These are phyloP conservation scores for Forbesichthys agassizii DNA, from an alignment of 2,113 vertebrate species.

Conservation along the genomic window DNA sequence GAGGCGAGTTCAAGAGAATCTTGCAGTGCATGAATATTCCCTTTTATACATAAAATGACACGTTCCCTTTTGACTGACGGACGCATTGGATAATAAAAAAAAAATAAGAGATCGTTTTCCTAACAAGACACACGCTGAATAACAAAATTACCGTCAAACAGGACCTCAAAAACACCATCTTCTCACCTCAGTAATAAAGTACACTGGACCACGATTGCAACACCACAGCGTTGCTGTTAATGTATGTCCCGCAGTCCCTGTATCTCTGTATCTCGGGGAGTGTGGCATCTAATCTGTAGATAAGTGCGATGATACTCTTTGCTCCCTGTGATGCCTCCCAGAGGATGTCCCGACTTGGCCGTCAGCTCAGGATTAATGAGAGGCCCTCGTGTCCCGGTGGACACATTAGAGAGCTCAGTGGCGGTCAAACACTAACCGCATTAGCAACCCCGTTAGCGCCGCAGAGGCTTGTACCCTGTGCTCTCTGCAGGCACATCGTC, in stretches of 20 bases:
- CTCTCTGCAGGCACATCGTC: slow-evolving; percentile 47
- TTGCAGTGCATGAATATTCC: slow-evolving; percentile 68
- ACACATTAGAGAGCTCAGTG: slow-evolving; percentile 83
- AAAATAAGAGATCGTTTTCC: slow-evolving; percentile 4
- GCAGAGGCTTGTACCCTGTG: slow-evolving; percentile 60
- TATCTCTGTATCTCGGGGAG: slow-evolving; percentile 47
- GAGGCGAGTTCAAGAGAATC: slow-evolving; percentile 61
- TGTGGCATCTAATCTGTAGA: slow-evolving; percentile 69
- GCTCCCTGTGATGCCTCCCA: slow-evolving; percentile 79
- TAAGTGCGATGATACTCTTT: slow-evolving; percentile 70
- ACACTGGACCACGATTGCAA: neutral
- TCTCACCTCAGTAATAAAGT: slow-evolving; percentile 13
- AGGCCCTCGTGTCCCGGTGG: slow-evolving; percentile 79
- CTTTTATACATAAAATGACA: slow-evolving; percentile 24
- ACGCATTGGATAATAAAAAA: slow-evolving; percentile 23
- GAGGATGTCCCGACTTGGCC: slow-evolving; percentile 85
- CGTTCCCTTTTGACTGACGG: slow-evolving; percentile 47
- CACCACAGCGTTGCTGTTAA: slow-evolving; percentile 18
- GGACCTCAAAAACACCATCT: neutral
- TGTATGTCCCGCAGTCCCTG: slow-evolving; percentile 38
- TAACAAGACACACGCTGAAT: neutral
- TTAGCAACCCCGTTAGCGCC: slow-evolving; percentile 76
- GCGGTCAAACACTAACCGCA: slow-evolving; percentile 76
- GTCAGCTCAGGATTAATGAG: slow-evolving; percentile 98
- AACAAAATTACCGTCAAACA: slow-evolving; percentile 1